Evolutionary conservation across 2,113 vertebrate genomes (phyloP).

Genomic region (Tetrax tetrax): DNA sequence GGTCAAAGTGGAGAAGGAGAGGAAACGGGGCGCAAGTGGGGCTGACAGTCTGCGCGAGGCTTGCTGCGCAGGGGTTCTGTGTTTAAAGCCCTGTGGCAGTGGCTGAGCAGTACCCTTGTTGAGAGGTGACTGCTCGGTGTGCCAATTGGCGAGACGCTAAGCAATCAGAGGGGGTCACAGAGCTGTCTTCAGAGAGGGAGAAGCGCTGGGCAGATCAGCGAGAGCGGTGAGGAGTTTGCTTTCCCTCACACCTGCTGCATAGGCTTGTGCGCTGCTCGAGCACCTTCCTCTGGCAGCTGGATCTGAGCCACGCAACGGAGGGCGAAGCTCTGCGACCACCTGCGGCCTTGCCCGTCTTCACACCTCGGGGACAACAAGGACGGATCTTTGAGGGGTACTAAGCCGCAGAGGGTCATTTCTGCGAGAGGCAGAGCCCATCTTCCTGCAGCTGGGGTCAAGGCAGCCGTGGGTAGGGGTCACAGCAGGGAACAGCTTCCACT

Average conservation of each 20-base stretch:
- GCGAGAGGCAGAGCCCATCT: neutral
- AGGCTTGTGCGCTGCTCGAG: neutral
- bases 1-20: neutral
- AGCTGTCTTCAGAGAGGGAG: neutral
- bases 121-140: neutral
- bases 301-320: neutral
- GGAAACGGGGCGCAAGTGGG: neutral
- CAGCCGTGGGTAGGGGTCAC: neutral
- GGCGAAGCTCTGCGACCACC: neutral
- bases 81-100: neutral
- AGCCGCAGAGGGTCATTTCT: neutral
- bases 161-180: neutral
- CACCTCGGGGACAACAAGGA: neutral
- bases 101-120: neutral
- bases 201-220: accelerated
- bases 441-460: neutral
- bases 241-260: neutral
- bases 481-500: neutral
- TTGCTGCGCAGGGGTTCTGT: neutral
- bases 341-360: neutral
- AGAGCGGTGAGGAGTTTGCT: neutral
- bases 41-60: neutral
- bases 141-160: neutral
- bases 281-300: neutral
- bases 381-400: neutral